Base-by-base conservation (phyloP, 2,113 vertebrate genomes). In the Leuciscus idus region DNA sequence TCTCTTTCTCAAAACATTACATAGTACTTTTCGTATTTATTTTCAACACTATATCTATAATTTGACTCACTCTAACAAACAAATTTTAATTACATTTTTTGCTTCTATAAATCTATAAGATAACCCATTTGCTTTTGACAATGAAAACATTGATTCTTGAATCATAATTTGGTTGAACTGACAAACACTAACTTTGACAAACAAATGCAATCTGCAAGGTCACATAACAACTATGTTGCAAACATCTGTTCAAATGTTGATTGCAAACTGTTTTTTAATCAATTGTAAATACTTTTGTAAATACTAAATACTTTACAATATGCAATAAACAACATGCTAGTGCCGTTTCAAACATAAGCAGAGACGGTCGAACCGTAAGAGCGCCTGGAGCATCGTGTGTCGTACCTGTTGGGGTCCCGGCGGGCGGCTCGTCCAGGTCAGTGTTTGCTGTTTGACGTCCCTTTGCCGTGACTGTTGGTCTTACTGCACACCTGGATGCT, bases 401-500 rank as follows among this genome's bases (percentile, higher is more conserved):
- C 91, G 92, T 95, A 96, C 96, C 96, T 93, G 92, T 85, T 82
- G 77, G 87, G 83, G 85, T 90, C 87, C 86, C 90, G 85, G 62
- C 83, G 89, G 55, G 82, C 26, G 91, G 2, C 43, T 15, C 50
- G 62, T 39, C 39, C 88, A 82, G 91, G 91, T 98, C 96, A 99
- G 68, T 98, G 97, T 87, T 98, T 98, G 95, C 94, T 96, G 87
- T 96, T 96, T 77, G 96, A 95, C 89, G 97, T 94, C 83, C 94
- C 94, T 94, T 96, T 98, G 68, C 96, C 95, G 57, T 96, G 97
- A 93, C 95, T 96, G 94, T 93, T 97, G 94, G 95, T 96, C 89
- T 97, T 97, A 84, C 96, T 95, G 89, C 97, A 97, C 93, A 97
- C 94, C 93, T 96, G 95, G 92, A 96, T 93, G 92, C 96, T 96